A percentile compares a stretch with the other conserved stretches of the same genome.
Conservation (phyloP, 2,888 invertebrate species). For the Micropterix aruncella region DNA sequence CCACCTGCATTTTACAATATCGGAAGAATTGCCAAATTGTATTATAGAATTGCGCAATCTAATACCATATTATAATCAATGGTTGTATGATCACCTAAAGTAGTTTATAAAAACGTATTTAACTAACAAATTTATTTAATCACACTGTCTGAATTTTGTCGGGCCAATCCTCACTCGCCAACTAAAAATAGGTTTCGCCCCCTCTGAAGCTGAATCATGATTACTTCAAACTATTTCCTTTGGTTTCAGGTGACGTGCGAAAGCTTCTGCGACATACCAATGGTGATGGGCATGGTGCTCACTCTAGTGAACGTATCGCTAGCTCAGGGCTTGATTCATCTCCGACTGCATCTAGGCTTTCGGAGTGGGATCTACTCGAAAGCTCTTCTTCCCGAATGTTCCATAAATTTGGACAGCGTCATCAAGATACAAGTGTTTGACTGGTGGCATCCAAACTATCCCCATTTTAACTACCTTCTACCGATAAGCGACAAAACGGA, state of each 20-base stretch:
- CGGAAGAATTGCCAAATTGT: no score
- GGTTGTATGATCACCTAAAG: no score
- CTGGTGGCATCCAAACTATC: slow-evolving; percentile 52
- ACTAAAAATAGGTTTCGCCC: no score
- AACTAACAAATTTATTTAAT: no score
- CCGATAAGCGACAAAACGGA: slow-evolving; percentile 11
- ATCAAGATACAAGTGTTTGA: slow-evolving; percentile 38
- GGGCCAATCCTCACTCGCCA: no score
- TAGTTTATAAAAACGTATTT: no score
- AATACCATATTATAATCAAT: no score
- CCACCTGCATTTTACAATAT: no score
- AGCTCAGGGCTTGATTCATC: slow-evolving; percentile 33
- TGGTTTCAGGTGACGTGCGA: slow-evolving; percentile 26
- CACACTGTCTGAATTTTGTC: no score
- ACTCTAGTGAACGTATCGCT: slow-evolving; percentile 27
- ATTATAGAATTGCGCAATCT: no score
- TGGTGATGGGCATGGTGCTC: slow-evolving; percentile 31
- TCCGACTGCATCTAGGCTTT: slow-evolving; percentile 39
- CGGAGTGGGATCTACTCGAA: slow-evolving; percentile 22
- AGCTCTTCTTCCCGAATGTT: slow-evolving; percentile 20
- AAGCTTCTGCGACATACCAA: slow-evolving; percentile 27
- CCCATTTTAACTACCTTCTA: slow-evolving; percentile 20
- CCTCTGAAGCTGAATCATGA: slow-evolving; percentile 5
- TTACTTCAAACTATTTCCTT: slow-evolving; percentile 16
- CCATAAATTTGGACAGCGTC: slow-evolving; percentile 35